Conservation (phyloP, 2,797 vertebrate genomes). For the Allobates femoralis region DNA sequence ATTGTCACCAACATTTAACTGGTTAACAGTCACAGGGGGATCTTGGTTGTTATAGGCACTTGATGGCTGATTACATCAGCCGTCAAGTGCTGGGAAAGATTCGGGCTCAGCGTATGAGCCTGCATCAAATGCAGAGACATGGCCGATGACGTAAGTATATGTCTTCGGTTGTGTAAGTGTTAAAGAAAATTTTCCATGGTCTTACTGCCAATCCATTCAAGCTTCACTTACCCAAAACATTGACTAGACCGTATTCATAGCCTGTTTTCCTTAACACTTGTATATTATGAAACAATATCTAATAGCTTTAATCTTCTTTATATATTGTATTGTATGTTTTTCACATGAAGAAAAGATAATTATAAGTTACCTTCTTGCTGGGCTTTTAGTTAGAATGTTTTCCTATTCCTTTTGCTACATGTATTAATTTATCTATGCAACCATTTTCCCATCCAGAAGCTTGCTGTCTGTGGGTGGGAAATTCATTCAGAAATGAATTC, state of each 20-base stretch:
- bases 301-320: constrained; percentile 71
- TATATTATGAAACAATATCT: constrained; percentile 72
- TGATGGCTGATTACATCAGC: too few species aligned
- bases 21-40: too few species aligned
- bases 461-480: constrained; percentile 47
- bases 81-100: too few species aligned
- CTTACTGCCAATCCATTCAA: not conserved
- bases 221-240: constrained; percentile 4
- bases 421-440: constrained; percentile 29
- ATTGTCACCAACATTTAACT: too few species aligned
- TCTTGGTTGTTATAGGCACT: too few species aligned
- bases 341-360: constrained; percentile 72
- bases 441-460: constrained; percentile 27
- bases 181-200: not conserved
- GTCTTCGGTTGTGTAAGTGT: too few species aligned
- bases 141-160: too few species aligned
- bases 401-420: constrained; percentile 25
- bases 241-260: constrained; percentile 32
- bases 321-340: constrained; percentile 65
- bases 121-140: too few species aligned
- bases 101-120: too few species aligned
- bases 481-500: constrained; percentile 53
- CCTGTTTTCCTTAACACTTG: constrained; percentile 64
- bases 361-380: constrained; percentile 68
- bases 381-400: constrained; percentile 33